A percentile compares a stretch with the other conserved stretches of the same genome.
These are phyloP conservation scores for Osmoderma eremita DNA, from an alignment of 2,888 invertebrate genomes.

Conservation along the genomic window DNA sequence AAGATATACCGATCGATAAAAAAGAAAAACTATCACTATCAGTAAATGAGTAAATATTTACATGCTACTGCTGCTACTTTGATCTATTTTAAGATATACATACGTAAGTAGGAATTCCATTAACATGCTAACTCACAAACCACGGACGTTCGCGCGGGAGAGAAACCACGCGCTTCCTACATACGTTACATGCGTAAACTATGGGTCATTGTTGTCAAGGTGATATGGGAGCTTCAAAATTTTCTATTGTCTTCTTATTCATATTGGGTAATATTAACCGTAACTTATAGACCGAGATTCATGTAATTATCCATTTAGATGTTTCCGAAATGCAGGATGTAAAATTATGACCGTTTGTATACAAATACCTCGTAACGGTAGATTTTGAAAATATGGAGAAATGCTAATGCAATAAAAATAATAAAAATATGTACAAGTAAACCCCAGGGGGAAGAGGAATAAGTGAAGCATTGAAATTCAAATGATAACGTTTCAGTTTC, in stretches of 20 bases:
- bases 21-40: conserved; percentile 21
- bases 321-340: conserved; percentile 18
- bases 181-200: conserved; percentile 16
- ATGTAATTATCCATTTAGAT: conserved; percentile 26
- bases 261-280: conserved; percentile 16
- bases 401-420: conserved; percentile 20
- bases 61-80: conserved; percentile 1
- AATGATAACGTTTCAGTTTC: background rate
- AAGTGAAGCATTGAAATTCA: background rate
- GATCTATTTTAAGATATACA: conserved; percentile 21
- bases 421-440: background rate
- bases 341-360: conserved; percentile 18
- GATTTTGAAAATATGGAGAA: conserved; percentile 6
- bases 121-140: conserved; percentile 17
- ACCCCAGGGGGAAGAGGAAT: background rate
- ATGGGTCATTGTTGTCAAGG: conserved; percentile 32
- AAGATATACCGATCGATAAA: conserved; percentile 15
- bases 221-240: background rate
- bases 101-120: conserved; percentile 18
- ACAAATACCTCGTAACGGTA: conserved; percentile 21
- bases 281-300: conserved; percentile 12
- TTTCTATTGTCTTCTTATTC: conserved; percentile 24
- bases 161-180: background rate
- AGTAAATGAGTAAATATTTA: conserved; percentile 30
- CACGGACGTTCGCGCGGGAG: background rate